Conservation (phyloP, 2,888 invertebrate species). For the Eristalinus sepulchralis region DNA sequence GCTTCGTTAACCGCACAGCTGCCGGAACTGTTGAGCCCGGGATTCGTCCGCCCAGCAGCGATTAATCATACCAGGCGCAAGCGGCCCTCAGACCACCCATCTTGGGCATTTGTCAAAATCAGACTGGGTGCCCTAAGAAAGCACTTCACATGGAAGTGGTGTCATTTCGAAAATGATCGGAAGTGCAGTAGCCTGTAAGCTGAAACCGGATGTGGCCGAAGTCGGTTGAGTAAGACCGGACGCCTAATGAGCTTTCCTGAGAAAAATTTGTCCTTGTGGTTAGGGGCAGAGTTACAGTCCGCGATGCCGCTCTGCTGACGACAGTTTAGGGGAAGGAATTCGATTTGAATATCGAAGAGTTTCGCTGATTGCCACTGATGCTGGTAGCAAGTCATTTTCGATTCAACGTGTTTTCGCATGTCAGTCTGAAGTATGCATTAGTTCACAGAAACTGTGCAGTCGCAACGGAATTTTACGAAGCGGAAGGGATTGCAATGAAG, state of each 20-base stretch:
- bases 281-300: background rate
- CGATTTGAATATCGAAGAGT: background rate
- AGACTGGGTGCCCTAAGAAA: slow-evolving; percentile 13
- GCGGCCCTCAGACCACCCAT: background rate
- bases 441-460: background rate
- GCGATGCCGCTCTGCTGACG: slow-evolving; percentile 2
- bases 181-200: slow-evolving; percentile 14
- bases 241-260: slow-evolving; percentile 47
- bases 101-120: background rate
- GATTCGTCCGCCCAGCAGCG: slow-evolving; percentile 4
- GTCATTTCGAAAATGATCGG: slow-evolving; percentile 47
- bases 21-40: slow-evolving; percentile 15
- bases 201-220: slow-evolving; percentile 6
- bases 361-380: too few species aligned
- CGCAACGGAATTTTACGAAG: background rate
- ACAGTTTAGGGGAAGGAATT: slow-evolving; percentile 10
- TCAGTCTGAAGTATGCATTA: background rate
- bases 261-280: background rate
- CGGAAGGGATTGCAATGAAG: background rate
- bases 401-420: background rate
- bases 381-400: background rate
- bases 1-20: slow-evolving; percentile 19
- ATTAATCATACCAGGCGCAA: slow-evolving; percentile 54
- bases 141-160: slow-evolving; percentile 49
- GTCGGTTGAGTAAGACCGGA: background rate